Percentiles rank a stretch among this genome's conserved stretches.
These are phyloP conservation scores for honey bee (Apis mellifera) DNA, from an alignment of 1,140 invertebrate genomes.

Conservation along the genomic window DNA sequence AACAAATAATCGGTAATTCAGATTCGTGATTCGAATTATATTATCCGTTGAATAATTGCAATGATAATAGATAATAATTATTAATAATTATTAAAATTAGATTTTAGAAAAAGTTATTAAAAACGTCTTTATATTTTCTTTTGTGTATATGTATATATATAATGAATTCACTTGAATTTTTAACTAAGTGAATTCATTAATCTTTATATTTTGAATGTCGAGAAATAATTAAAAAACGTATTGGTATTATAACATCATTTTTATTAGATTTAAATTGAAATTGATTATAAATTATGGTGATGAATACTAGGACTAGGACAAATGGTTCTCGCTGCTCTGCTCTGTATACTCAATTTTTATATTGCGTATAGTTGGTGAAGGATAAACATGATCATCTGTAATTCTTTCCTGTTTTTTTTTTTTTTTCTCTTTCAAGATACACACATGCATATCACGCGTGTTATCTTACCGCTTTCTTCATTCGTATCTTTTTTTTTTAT, in stretches of 20 bases:
- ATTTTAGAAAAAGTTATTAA: too few relatives aligned
- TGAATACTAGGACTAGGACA: slow-evolving; percentile 72
- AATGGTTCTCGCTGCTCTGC: slow-evolving; percentile 68
- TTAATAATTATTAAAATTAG: too few relatives aligned
- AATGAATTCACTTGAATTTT: too few relatives aligned
- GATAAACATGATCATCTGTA: slow-evolving; percentile 56
- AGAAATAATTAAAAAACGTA: background rate
- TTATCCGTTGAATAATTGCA: too few relatives aligned
- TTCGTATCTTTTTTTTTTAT: background rate
- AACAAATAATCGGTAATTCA: too few relatives aligned
- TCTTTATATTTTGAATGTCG: background rate
- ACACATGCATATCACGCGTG: slow-evolving; percentile 9
- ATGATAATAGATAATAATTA: too few relatives aligned
- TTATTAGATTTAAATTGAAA: slow-evolving; percentile 72
- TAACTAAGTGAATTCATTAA: too few relatives aligned
- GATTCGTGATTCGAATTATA: too few relatives aligned
- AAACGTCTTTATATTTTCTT: too few relatives aligned
- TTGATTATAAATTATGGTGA: slow-evolving; percentile 71
- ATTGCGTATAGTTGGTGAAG: slow-evolving; percentile 61
- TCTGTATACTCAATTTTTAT: slow-evolving; percentile 64
- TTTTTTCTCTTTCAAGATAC: background rate
- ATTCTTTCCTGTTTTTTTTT: slow-evolving; percentile 20
- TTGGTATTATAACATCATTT: slow-evolving; percentile 67
- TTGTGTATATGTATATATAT: too few relatives aligned
- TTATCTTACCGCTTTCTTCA: background rate